These are phyloP conservation scores for Pseudolaguvia tuberculata DNA, from an alignment of 2,113 vertebrate genomes.

Conservation along the genomic window DNA sequence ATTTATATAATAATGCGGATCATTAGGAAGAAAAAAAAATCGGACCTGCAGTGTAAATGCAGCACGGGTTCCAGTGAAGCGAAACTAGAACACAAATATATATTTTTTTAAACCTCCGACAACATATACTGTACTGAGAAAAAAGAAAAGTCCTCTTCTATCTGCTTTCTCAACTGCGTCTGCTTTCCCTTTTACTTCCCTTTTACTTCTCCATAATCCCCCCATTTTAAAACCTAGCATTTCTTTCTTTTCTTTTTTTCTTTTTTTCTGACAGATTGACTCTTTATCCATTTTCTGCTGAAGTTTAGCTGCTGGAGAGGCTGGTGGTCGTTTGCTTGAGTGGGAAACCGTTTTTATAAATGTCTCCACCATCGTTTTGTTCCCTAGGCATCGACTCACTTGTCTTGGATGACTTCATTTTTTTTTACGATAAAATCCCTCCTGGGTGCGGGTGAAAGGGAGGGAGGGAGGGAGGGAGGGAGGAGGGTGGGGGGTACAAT, in stretches of 20 bases:
- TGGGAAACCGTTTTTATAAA: conserved; percentile 17
- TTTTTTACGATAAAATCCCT: conserved; percentile 31
- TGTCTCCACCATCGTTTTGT: not conserved
- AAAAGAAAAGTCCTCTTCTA: no score
- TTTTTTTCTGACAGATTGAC: not conserved
- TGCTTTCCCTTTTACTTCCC: not conserved
- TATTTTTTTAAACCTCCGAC: no score
- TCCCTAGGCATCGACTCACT: not conserved
- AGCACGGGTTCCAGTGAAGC: no score
- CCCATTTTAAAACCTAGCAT: not conserved
- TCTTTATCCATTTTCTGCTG: not conserved
- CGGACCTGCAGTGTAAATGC: no score
- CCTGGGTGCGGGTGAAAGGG: not conserved
- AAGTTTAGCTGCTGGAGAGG: not conserved
- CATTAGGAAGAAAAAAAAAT: no score
- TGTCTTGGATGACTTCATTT: not conserved
- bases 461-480: no score
- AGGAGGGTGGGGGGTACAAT: conserved; percentile 37
- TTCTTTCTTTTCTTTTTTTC: no score
- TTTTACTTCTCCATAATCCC: not conserved
- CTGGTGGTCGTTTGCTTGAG: not conserved
- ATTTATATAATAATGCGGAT: no score
- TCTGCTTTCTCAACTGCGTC: not conserved
- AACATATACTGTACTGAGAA: not conserved
- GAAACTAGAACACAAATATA: no score